Evolutionary conservation across 2,113 vertebrate genomes (phyloP), one percentile per base, ranked within the genome.

Genomic region (Castor canadensis): DNA sequence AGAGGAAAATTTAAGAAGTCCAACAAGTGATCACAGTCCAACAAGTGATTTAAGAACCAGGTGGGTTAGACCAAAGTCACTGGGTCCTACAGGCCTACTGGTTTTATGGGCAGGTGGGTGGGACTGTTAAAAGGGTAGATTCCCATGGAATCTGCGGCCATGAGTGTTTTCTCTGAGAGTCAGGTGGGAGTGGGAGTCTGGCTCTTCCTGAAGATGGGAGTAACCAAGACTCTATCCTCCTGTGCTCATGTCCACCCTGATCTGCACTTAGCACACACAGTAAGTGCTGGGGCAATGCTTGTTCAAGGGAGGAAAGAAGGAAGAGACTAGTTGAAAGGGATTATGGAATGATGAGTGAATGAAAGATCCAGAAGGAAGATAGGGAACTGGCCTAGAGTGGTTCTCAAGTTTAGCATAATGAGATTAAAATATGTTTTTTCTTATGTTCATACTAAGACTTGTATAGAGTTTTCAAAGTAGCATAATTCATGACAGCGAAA

Each of bases 401-500:
- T 80, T 76, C 45, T 81, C 60, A 47, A 77, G 16, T 56, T 72
- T 49, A 91, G 26, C 43, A 49, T 9, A 11, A 75, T 81, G 66
- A 86, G 47, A 84, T 72, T 75, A 28, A 89, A 75, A 73, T 13
- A 49, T 1, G 9, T 6, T 69, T n/a, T 84, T 89, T 73, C 62
- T 81, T 84, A 66, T n/a, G 60, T 87, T 92, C 32, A 20, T 1
- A 32, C 71, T 47, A 73, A 84, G 35, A 71, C 40, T 58, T 54
- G 40, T n/a, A 60, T 40, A n/a, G 64, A 81, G 81, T 86, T 89
- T 95, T 79, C 52, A 69, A 15, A 81, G 60, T 79, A 84, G 60
- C 32, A 60, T 77, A 45, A 76, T 54, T 82, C 26, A 86, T 40
- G n/a, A 88, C 26, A 92, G 66, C 49, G 62, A 67, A 85, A 72